These are phyloP conservation scores for Acrossocheilus fasciatus DNA, from an alignment of 2,797 vertebrate genomes.

Conservation along the genomic window DNA sequence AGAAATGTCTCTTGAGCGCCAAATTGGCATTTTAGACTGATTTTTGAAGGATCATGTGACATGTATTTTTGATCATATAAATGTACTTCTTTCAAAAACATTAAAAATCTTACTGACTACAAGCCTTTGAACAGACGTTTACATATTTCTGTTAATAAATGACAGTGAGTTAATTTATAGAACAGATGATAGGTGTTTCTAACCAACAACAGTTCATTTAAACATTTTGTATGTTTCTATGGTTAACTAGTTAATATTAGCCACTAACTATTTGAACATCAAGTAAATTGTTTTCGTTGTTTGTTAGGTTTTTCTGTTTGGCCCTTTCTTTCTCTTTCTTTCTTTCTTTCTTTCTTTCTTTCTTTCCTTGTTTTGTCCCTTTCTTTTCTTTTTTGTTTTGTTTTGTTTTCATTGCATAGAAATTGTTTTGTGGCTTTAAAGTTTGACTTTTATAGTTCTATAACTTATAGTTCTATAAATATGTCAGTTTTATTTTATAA, in stretches of 20 bases:
- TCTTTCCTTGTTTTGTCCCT: background rate
- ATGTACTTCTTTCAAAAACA: background rate
- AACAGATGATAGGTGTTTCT: background rate
- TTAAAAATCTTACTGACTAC: background rate
- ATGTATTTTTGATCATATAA: background rate
- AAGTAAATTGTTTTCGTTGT: no score
- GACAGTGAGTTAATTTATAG: background rate
- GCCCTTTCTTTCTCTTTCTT: background rate
- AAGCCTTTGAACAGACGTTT: background rate
- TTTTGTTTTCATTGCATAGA: background rate
- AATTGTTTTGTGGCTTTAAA: background rate
- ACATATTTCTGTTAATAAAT: background rate
- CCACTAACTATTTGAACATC: no score
- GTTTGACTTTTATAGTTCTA: slow-evolving; percentile 3
- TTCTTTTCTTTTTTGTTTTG: no score
- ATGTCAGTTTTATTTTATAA: background rate
- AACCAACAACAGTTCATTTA: background rate
- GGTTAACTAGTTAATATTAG: no score
- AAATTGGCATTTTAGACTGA: background rate
- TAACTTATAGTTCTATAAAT: background rate
- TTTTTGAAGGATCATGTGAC: background rate
- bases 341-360: background rate
- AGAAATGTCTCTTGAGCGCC: background rate
- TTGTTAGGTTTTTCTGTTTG: no score
- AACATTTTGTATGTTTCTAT: background rate